Evolutionary conservation across 2,888 invertebrate species (phyloP), one percentile per base, ranked within the genome.

Genomic region (Halocaridina rubra): DNA sequence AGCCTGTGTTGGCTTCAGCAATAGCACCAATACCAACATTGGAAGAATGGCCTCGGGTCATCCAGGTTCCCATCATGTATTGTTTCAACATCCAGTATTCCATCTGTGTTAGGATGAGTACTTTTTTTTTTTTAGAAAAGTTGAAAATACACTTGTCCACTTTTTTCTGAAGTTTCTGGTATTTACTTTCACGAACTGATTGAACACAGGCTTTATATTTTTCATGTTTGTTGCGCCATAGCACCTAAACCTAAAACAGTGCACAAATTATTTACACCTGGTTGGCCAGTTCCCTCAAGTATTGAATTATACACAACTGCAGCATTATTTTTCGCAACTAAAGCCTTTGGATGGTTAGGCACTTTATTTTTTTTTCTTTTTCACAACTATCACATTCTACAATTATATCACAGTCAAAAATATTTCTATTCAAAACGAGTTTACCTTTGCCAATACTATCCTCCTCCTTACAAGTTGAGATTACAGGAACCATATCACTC

Each of bases 11-110:
- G 5, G 29, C 71, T 29, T 71, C 71, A n/a, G 30, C 3, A 30
- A 71, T 32, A 29, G 30, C 5, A 29, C 71, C 71, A 24, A 32
- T 5, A 30, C 71, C 71, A 30, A 19, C 13, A 8, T 30, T 2
- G 30, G 71, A 71, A 19, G 71, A 71, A 7, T 71, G 71, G n/a
- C 71, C 71, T n/a, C 33, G 13, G 71, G 29, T 71, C 71, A 71
- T 71, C 71, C 71, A 71, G 27, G 33, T 71, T 5, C 30, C n/a
- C 71, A 71, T 71, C 71, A 32, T 29, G 32, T n/a, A 3, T 30
- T 0, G 32, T 32, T 71, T 71, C 71, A 1, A 71, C 30, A 29
- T 27, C 24, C 13, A 71, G 30, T 2, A 71, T 71, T 0, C 71
- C 71, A 32, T 71, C 30, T 29, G 27, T n/a, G 30, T 71, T 32